These are phyloP conservation scores for Drosophila equinoxialis DNA, from an alignment of 1,140 invertebrate genomes.

Conservation along the genomic window DNA sequence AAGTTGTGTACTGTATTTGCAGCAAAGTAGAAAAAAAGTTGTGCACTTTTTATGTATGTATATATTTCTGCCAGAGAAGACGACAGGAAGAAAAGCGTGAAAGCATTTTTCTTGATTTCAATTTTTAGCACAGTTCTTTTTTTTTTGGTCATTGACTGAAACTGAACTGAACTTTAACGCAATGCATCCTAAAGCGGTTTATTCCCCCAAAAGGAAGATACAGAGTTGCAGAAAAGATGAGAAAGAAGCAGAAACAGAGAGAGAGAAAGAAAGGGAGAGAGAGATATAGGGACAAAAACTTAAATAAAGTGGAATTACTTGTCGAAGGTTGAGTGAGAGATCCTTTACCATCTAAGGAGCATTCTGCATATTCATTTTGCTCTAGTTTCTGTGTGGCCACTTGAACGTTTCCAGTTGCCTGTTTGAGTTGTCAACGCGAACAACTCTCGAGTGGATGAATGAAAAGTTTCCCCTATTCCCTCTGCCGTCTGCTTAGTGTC, in stretches of 20 bases:
- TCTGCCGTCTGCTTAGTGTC: neutral
- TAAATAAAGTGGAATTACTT: slow-evolving; percentile 74
- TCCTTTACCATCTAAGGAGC: slow-evolving; percentile 29
- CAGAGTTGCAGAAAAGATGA: slow-evolving; percentile 1
- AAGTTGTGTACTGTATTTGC: neutral
- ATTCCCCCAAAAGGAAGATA: slow-evolving; percentile 1
- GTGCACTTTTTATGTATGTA: neutral
- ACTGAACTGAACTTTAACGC: slow-evolving; percentile 43
- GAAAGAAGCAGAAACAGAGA: slow-evolving; percentile 27
- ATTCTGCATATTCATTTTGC: slow-evolving; percentile 75
- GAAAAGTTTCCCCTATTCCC: slow-evolving; percentile 46
- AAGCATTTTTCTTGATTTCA: slow-evolving; percentile 61
- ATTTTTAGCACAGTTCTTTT: slow-evolving; percentile 30
- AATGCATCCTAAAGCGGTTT: slow-evolving; percentile 48
- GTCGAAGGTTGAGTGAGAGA: slow-evolving; percentile 39
- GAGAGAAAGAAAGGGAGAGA: neutral
- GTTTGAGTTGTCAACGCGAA: slow-evolving; percentile 33
- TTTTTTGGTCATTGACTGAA: slow-evolving; percentile 1
- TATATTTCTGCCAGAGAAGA: slow-evolving; percentile 13
- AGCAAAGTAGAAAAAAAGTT: neutral
- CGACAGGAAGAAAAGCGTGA: slow-evolving; percentile 24
- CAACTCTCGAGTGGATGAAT: slow-evolving; percentile 46
- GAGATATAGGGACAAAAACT: slow-evolving; percentile 43
- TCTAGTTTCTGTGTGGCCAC: slow-evolving; percentile 59
- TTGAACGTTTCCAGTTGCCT: slow-evolving; percentile 44